These are phyloP conservation scores for Orthonychiurus folsomi DNA, from an alignment of 2,888 invertebrate genomes.

Conservation along the genomic window DNA sequence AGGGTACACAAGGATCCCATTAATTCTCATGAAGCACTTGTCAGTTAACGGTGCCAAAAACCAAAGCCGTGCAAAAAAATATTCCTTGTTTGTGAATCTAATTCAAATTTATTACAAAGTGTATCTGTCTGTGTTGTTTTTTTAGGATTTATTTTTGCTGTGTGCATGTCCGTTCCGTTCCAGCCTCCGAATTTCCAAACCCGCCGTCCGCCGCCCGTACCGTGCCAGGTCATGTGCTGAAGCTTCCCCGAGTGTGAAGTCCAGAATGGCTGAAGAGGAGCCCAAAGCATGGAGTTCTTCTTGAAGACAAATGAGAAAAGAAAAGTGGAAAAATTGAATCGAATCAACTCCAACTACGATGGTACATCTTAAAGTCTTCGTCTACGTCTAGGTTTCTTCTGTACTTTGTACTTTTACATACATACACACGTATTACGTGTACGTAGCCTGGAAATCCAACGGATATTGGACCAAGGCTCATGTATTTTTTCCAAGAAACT, in stretches of 20 bases:
- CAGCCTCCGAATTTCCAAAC: not conserved
- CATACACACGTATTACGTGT: too few species aligned
- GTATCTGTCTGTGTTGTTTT: not conserved
- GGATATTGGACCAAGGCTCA: too few species aligned
- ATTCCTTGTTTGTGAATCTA: not conserved
- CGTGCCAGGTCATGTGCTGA: not conserved
- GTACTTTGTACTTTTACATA: not conserved
- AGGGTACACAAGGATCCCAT: not conserved
- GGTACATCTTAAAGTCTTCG: constrained; percentile 12
- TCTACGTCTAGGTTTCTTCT: not conserved
- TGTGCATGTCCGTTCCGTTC: not conserved
- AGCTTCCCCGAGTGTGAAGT: constrained; percentile 3
- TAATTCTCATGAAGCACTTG: not conserved
- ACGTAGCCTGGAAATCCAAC: too few species aligned
- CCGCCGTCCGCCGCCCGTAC: not conserved
- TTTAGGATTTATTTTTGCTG: not conserved
- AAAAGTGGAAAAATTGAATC: constrained; percentile 21
- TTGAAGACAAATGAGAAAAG: constrained; percentile 15
- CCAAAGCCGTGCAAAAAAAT: not conserved
- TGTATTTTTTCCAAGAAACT: too few species aligned
- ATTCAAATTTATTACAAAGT: not conserved
- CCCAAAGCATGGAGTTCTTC: constrained; percentile 19
- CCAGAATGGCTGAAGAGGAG: constrained; percentile 1
- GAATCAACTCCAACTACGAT: constrained; percentile 23
- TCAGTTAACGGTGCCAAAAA: not conserved